phyloP scores from a whole-genome alignment of 2,797 vertebrate species.

The Lateolabrax maculatus region DNA sequence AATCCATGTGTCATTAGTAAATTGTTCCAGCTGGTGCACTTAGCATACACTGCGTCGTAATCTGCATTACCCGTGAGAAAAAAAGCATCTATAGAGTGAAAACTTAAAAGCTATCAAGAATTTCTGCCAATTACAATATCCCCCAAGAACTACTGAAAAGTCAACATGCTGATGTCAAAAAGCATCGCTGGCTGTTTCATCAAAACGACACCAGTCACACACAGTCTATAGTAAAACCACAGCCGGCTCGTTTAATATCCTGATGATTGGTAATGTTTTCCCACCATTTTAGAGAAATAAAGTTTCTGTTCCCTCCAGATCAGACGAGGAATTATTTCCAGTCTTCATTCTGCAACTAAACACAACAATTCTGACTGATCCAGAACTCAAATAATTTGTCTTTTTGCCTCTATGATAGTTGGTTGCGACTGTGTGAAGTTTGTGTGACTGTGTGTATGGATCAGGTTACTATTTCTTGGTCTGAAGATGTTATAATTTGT shows the following conservation, averaged over 20 bases:
- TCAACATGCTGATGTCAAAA: too few species aligned
- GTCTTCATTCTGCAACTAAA: not conserved
- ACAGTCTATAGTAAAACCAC: too few species aligned
- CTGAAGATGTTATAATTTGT: not conserved
- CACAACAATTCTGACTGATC: not conserved
- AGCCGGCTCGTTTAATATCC: too few species aligned
- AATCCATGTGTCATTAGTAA: not conserved
- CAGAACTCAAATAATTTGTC: not conserved
- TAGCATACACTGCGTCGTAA: not conserved
- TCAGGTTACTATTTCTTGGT: not conserved
- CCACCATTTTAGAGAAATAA: not conserved
- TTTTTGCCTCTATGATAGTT: not conserved
- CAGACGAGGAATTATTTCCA: not conserved
- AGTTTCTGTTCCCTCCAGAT: not conserved
- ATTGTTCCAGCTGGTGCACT: not conserved
- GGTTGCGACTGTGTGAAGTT: not conserved
- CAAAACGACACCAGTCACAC: too few species aligned
- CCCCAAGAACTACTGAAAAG: too few species aligned
- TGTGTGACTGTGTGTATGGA: not conserved
- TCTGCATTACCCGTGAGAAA: not conserved
- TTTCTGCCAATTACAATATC: too few species aligned
- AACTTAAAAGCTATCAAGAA: too few species aligned
- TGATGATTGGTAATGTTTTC: too few species aligned
- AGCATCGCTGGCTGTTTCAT: too few species aligned
- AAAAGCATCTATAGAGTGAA: not conserved